Percentiles rank a stretch among this genome's conserved stretches.
Evolutionary conservation across 2,888 invertebrate species (phyloP).

Genomic region (Ormyrus nitidulus): DNA sequence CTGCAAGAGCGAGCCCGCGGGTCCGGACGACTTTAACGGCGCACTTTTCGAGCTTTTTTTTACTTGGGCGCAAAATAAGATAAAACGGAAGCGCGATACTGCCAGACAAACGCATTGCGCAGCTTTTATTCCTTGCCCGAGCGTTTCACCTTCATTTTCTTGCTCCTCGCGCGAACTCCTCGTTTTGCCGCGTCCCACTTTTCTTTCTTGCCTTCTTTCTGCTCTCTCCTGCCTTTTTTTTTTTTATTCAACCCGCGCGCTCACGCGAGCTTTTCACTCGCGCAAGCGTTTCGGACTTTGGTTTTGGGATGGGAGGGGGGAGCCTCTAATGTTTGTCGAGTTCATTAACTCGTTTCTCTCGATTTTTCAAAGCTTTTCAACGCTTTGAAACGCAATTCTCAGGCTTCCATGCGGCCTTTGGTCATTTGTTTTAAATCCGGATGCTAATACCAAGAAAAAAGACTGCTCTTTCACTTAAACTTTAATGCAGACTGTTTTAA

Average conservation of each 20-base stretch:
- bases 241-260: not conserved
- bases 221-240: not conserved
- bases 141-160: constrained; percentile 21
- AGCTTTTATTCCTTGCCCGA: constrained; percentile 4
- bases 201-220: not conserved
- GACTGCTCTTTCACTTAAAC: too few species aligned
- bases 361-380: too few species aligned
- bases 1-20: not conserved
- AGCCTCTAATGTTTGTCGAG: constrained; percentile 28
- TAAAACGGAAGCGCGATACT: constrained; percentile 4
- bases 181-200: not conserved
- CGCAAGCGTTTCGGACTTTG: constrained; percentile 2
- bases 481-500: too few species aligned
- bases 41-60: constrained; percentile 29
- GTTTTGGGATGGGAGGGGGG: not conserved
- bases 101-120: constrained; percentile 24
- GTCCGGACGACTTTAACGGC: constrained; percentile 5
- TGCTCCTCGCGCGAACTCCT: not conserved
- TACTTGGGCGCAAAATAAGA: constrained; percentile 39
- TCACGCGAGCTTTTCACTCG: constrained; percentile 1
- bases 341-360: constrained; percentile 21
- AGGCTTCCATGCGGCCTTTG: too few species aligned
- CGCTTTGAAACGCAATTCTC: too few species aligned
- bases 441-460: too few species aligned
- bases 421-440: too few species aligned